Evolutionary conservation across 2,113 vertebrate genomes (phyloP).

Genomic region (Nestor notabilis): DNA sequence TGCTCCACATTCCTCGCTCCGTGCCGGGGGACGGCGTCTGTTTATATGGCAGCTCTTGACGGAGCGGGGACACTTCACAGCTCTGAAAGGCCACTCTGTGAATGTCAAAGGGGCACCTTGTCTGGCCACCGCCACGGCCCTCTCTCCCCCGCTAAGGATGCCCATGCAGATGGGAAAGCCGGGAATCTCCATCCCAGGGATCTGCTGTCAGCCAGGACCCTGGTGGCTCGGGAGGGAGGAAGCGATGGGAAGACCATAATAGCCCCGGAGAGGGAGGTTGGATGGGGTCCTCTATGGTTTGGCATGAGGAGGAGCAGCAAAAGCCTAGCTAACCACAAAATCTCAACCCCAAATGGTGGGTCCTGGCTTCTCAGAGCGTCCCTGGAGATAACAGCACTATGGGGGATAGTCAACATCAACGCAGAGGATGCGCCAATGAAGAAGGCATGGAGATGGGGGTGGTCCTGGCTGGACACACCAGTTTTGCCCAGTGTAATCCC

Average conservation of each 20-base stretch:
- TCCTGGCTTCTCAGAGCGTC: neutral
- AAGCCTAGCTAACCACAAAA: neutral
- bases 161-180: neutral
- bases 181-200: neutral
- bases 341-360: neutral
- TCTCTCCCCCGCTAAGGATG: neutral
- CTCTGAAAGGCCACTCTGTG: conserved; percentile 57
- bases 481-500: fast-evolving
- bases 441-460: neutral
- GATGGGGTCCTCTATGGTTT: neutral
- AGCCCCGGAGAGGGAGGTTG: neutral
- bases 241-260: fast-evolving
- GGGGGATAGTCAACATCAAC: neutral
- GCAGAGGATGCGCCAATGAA: neutral
- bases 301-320: neutral
- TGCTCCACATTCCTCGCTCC: conserved; percentile 67
- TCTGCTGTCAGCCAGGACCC: neutral
- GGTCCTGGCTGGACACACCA: neutral
- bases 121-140: neutral
- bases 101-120: conserved; percentile 70
- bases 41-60: conserved; percentile 45
- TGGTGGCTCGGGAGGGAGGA: neutral
- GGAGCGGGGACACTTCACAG: conserved; percentile 47
- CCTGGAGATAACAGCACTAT: fast-evolving
- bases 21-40: conserved; percentile 30